Percentiles rank a stretch among this genome's conserved stretches.
Evolutionary conservation across 2,888 invertebrate genomes (phyloP).

Genomic region (Pandemis cinnamomeana): DNA sequence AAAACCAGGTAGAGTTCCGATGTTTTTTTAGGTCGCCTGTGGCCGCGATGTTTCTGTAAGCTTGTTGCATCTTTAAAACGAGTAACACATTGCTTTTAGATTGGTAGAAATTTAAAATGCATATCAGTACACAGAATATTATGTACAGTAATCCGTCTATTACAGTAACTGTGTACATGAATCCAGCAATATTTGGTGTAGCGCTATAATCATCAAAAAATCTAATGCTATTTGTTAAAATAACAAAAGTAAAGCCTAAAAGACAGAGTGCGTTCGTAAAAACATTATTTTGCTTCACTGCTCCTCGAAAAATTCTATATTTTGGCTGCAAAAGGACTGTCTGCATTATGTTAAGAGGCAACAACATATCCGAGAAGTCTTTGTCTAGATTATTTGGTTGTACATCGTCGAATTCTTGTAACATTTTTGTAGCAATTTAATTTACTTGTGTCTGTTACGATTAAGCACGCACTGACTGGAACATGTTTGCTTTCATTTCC

Average conservation of each 20-base stretch:
- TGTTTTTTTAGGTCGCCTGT: not conserved
- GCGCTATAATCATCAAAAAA: not conserved
- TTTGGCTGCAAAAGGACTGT: constrained; percentile 7
- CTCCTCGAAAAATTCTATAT: not conserved
- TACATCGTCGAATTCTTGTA: not conserved
- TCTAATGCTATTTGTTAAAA: not conserved
- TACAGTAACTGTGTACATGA: not conserved
- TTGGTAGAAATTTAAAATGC: not conserved
- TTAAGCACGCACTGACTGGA: not conserved
- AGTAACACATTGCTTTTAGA: not conserved
- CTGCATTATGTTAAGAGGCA: constrained; percentile 1
- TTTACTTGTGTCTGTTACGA: not conserved
- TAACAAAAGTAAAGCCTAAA: not conserved
- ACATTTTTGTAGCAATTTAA: not conserved
- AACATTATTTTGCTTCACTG: not conserved
- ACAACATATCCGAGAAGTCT: constrained; percentile 6
- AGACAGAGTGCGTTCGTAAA: not conserved
- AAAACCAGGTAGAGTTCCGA: constrained; percentile 7
- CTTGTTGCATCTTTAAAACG: constrained; percentile 16
- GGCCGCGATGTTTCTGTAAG: not conserved
- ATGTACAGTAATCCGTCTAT: not conserved
- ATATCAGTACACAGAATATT: not conserved
- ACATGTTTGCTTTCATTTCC: not conserved
- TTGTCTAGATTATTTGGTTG: not conserved
- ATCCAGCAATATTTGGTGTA: not conserved